These are phyloP conservation scores for Drosophila cardini DNA, from an alignment of 1,140 invertebrate species.

Conservation along the genomic window DNA sequence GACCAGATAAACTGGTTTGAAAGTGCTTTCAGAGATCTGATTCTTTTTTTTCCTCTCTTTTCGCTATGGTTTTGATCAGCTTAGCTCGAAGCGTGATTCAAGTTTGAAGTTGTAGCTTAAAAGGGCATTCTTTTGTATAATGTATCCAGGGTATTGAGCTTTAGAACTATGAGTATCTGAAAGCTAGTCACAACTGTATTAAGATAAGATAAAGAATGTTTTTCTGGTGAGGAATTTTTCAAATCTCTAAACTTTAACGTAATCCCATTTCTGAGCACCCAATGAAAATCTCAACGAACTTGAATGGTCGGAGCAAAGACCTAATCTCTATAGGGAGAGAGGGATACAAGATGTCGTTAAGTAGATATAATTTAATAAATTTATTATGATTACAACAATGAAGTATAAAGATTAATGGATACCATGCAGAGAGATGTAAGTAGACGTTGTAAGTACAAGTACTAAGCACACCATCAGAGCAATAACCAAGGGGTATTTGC, in stretches of 20 bases:
- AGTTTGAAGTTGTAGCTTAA: conserved; percentile 19
- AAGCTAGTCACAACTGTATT: neutral
- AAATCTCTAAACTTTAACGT: neutral
- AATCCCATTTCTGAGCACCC: neutral
- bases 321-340: neutral
- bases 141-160: neutral
- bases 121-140: conserved; percentile 27
- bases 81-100: conserved; percentile 34
- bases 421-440: conserved; percentile 23
- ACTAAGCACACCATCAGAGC: neutral
- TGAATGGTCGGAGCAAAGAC: neutral
- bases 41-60: neutral
- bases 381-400: conserved; percentile 67
- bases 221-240: no score
- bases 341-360: conserved; percentile 45
- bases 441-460: neutral
- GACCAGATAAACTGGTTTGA: conserved; percentile 68
- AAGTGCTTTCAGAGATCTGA: conserved; percentile 5
- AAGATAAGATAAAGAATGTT: neutral
- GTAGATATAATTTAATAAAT: conserved; percentile 73
- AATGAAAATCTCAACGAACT: neutral
- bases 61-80: neutral
- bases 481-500: conserved; percentile 41
- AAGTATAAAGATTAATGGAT: conserved; percentile 51
- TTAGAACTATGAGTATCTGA: neutral